These are phyloP conservation scores for Spondyliosoma cantharus DNA, from an alignment of 2,797 vertebrate genomes.

Conservation along the genomic window DNA sequence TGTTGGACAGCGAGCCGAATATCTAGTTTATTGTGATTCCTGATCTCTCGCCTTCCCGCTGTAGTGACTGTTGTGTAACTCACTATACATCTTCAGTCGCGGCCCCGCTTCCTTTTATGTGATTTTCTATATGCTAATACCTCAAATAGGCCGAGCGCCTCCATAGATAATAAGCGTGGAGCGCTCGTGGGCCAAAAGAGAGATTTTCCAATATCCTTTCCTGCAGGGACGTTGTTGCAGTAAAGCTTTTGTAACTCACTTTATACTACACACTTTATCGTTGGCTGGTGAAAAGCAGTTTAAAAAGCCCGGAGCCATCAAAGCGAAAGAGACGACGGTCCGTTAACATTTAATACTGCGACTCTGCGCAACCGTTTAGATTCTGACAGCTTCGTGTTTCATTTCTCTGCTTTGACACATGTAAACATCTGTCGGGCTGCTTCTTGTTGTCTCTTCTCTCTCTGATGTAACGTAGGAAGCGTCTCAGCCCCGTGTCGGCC, in stretches of 20 bases:
- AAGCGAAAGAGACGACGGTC: not conserved
- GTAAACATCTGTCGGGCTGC: too few relatives aligned
- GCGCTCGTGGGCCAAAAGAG: slow-evolving; percentile 1
- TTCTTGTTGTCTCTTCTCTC: too few relatives aligned
- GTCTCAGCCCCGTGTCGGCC: too few relatives aligned
- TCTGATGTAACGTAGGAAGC: too few relatives aligned
- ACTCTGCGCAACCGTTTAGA: not conserved
- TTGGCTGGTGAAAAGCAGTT: not conserved
- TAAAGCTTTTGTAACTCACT: not conserved
- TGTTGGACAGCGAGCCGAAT: not conserved
- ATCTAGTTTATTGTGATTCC: not conserved
- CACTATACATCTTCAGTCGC: not conserved
- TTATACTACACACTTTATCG: not conserved
- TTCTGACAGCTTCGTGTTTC: too few relatives aligned
- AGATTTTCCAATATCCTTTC: not conserved
- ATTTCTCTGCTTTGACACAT: too few relatives aligned
- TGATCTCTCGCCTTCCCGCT: not conserved
- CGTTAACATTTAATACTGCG: not conserved
- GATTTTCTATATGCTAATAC: slow-evolving; percentile 23
- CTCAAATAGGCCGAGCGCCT: not conserved
- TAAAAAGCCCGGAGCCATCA: not conserved
- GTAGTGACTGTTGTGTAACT: not conserved
- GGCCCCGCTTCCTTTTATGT: not conserved
- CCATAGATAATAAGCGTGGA: not conserved
- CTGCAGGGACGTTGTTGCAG: slow-evolving; percentile 13